Conservation (phyloP, 2,888 invertebrate species). For the Pterostichus niger region DNA sequence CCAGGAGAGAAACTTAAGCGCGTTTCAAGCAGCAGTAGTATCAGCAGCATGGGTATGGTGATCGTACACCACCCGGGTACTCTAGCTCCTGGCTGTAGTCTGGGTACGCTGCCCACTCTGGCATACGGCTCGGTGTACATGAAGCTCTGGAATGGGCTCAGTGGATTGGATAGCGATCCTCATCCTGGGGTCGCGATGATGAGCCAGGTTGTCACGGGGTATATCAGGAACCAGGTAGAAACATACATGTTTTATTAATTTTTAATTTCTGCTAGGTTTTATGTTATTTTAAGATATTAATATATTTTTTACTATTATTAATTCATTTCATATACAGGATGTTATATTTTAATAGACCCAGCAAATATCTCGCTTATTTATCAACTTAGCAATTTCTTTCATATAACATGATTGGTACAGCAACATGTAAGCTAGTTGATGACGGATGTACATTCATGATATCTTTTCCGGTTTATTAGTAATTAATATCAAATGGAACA, state of each 20-base stretch:
- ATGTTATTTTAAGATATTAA: too few relatives aligned
- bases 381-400: too few relatives aligned
- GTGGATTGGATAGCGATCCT: slow-evolving; percentile 91
- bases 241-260: background rate
- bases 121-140: slow-evolving; percentile 90
- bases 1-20: slow-evolving; percentile 79
- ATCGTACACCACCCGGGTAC: slow-evolving; percentile 68
- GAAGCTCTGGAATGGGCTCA: slow-evolving; percentile 92
- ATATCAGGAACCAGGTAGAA: slow-evolving; percentile 86
- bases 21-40: slow-evolving; percentile 85
- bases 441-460: too few relatives aligned
- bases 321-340: too few relatives aligned
- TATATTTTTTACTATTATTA: too few relatives aligned
- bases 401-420: too few relatives aligned
- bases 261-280: too few relatives aligned
- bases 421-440: too few relatives aligned
- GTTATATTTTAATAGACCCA: too few relatives aligned
- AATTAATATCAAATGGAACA: too few relatives aligned
- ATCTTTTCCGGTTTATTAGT: too few relatives aligned
- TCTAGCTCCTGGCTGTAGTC: slow-evolving; percentile 72
- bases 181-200: slow-evolving; percentile 89
- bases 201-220: slow-evolving; percentile 88
- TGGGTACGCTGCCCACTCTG: slow-evolving; percentile 78
- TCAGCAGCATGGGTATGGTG: slow-evolving; percentile 79
- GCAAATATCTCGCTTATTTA: too few relatives aligned